These are phyloP conservation scores for Scaptomyza pallida DNA, from an alignment of 1,140 invertebrate species.

Conservation along the genomic window DNA sequence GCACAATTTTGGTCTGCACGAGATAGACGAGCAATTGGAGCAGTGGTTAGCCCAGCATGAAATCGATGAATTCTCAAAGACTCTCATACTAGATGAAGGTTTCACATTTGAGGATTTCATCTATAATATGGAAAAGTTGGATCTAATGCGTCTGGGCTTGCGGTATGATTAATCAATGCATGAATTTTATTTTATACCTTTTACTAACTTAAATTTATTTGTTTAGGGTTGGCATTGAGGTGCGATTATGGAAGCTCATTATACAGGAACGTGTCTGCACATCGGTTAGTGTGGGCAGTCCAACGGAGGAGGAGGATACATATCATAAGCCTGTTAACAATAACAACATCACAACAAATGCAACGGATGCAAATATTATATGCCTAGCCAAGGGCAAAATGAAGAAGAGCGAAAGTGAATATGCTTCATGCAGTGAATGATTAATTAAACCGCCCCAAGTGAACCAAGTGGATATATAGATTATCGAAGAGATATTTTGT, in stretches of 20 bases:
- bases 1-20: constrained; percentile 87
- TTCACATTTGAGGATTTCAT: constrained; percentile 92
- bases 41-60: constrained; percentile 87
- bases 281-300: constrained; percentile 62
- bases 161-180: constrained; percentile 85
- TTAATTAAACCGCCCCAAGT: constrained; percentile 11
- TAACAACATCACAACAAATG: constrained; percentile 57
- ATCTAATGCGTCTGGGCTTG: constrained; percentile 89
- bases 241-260: constrained; percentile 78
- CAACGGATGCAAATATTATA: constrained; percentile 19
- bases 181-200: not conserved
- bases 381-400: constrained; percentile 49
- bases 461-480: constrained; percentile 17
- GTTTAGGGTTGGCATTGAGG: constrained; percentile 75
- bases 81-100: constrained; percentile 89
- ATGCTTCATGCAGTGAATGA: constrained; percentile 82
- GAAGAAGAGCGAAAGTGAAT: constrained; percentile 79
- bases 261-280: constrained; percentile 71
- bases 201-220: not conserved
- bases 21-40: constrained; percentile 85
- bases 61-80: constrained; percentile 86
- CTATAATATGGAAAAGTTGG: constrained; percentile 89
- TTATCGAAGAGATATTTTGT: constrained; percentile 39
- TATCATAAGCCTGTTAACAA: constrained; percentile 65
- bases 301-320: constrained; percentile 20